Evolutionary conservation across 2,888 invertebrate species (phyloP), one percentile per base, ranked within the genome.

Genomic region (Abscondita cerata): DNA sequence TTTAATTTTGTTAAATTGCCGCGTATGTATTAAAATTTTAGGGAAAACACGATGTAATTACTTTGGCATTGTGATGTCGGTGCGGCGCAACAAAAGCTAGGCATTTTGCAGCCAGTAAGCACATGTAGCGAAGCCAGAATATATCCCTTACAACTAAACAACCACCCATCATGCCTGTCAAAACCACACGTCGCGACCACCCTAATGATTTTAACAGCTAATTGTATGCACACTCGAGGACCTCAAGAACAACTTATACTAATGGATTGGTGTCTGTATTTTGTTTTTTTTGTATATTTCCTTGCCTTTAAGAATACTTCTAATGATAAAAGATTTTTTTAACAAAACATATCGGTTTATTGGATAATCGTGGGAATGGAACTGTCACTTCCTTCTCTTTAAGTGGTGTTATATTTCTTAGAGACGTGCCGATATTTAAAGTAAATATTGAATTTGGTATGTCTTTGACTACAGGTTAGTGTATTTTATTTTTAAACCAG

Each of bases 321-420:
- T n/a, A n/a, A n/a, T n/a, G n/a, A n/a, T n/a, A n/a, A n/a, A n/a
- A n/a, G n/a, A n/a, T n/a, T n/a, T n/a, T n/a, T n/a, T n/a, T n/a
- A n/a, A n/a, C n/a, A n/a, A n/a, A n/a, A n/a, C n/a, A n/a, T n/a
- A n/a, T n/a, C n/a, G n/a, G n/a, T n/a, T n/a, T n/a, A n/a, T n/a
- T n/a, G n/a, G n/a, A n/a, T n/a, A 44, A 44, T 18, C 44, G 44
- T 44, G 44, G 44, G 44, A 44, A 44, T 25, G 8, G 25, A 31
- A 20, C 13, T 48, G 12, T 25, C 47, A 36, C 16, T 51, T 33
- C 34, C 36, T 36, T 44, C 18, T 34, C n/a, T 34, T 54, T 40
- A 53, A 51, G 55, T 55, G 60, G 60, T 60, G 60, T 60, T 51
- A 50, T 41, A 60, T 60, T 60, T 60, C 60, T 50, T 51, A 60